Evolutionary conservation across 2,113 vertebrate genomes (phyloP), one percentile per base, ranked within the genome.

Genomic region (Trematocara zebra): DNA sequence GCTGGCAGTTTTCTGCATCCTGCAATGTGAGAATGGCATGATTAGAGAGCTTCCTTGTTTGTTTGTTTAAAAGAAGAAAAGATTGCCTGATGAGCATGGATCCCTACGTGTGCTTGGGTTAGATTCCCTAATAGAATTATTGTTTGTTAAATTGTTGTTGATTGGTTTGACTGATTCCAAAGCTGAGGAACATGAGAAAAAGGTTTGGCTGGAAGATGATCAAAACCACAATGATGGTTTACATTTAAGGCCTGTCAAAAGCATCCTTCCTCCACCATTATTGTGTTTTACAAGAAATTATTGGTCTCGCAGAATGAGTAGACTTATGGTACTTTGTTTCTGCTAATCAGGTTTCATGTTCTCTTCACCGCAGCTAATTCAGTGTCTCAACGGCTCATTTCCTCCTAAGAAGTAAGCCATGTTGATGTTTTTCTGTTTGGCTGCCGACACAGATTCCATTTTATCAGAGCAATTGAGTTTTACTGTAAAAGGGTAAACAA

Each of bases 1-100:
- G 94, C 89, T 90, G 93, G 93, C 96, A 85, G 88, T 91, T 89
- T 96, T 94, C 91, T 95, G 88, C 95, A 93, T 95, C 94, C 90
- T 93, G 92, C 93, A 85, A 12, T 81, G 78, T 40, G 54, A 81
- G 56, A 40, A 40, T 57, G 52, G 23, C 4, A 7, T 84, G 80
- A 82, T 11, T 4, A 20, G 18, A 44, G 18, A 72, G 14, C 52
- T 69, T n/a, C 4, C 10, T 37, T 52, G 33, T 72, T 49, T 74
- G 42, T 61, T 31, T 74, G 52, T 57, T 20, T 5, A 59, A 44
- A 14, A 2, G 37, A 20, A 20, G 26, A 49, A 40, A 3, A 9
- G 18, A 69, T 69, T 83, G 76, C 54, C 44, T 80, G n/a, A 61
- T 8, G 44, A 90, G 93, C 90, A 94, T 91, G 85, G 90, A 64